These are phyloP conservation scores for Rhogogaster chlorosoma DNA, from an alignment of 2,888 invertebrate species.

Conservation along the genomic window DNA sequence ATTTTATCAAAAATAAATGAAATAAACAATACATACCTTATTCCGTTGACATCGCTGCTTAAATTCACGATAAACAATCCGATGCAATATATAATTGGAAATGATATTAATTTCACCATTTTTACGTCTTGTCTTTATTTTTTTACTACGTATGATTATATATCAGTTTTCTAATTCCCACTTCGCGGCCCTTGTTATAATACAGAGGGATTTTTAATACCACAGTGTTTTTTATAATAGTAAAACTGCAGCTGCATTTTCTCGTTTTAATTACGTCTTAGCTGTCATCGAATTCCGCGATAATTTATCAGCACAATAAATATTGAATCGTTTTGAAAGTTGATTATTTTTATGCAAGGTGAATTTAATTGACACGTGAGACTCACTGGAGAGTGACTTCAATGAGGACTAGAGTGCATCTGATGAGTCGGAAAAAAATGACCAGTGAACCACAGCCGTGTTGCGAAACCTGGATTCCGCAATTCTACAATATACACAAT, in stretches of 20 bases:
- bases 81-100: neutral
- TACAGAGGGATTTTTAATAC: neutral
- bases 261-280: neutral
- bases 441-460: neutral
- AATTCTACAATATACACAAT: neutral
- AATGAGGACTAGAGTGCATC: neutral
- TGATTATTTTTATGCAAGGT: neutral
- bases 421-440: conserved; percentile 39
- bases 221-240: neutral
- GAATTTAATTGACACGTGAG: conserved; percentile 4
- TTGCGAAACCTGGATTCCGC: conserved; percentile 27
- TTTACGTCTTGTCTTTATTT: neutral
- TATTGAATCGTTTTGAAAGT: neutral
- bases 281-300: neutral
- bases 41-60: neutral
- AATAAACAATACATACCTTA: conserved; percentile 1
- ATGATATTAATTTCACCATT: conserved; percentile 2
- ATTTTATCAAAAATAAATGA: neutral
- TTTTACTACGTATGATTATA: neutral
- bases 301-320: neutral
- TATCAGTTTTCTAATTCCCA: neutral
- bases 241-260: neutral
- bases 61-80: neutral
- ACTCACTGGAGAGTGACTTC: neutral
- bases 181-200: neutral